phyloP scores from a whole-genome alignment of 1,140 invertebrate species.

The Triops longicaudatus region DNA sequence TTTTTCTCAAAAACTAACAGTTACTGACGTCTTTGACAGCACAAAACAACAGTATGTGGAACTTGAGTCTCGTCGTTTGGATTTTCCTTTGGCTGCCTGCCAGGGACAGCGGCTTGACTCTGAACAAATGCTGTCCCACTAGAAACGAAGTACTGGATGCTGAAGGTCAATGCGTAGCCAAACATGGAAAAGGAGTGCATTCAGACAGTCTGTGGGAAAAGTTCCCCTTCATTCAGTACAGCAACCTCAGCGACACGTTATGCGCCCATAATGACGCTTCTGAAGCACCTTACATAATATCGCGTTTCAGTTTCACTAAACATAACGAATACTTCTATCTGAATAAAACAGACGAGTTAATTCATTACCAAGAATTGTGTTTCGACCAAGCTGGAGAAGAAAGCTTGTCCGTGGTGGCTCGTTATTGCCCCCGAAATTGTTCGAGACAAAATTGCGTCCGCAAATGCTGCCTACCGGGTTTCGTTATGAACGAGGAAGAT shows the following conservation, averaged over 20 bases:
- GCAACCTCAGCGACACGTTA: background rate
- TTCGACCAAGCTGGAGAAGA: background rate
- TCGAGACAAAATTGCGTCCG: background rate
- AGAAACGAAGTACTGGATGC: background rate
- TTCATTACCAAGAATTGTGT: background rate
- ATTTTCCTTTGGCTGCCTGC: background rate
- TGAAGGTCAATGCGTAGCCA: background rate
- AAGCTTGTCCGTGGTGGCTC: background rate
- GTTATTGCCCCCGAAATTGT: background rate
- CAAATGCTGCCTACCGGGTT: conserved; percentile 17
- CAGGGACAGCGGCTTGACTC: background rate
- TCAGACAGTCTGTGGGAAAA: background rate
- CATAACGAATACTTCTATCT: background rate
- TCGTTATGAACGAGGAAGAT: background rate
- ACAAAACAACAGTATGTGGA: background rate
- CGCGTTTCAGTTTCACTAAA: background rate
- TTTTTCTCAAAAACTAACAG: too few species aligned
- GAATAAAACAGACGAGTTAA: background rate
- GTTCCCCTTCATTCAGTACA: background rate
- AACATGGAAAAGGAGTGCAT: background rate
- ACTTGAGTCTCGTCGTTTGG: background rate
- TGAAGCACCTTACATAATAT: background rate
- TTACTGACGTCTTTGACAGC: too few species aligned
- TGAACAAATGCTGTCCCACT: background rate
- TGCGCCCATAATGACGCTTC: too few species aligned